Base-by-base conservation (phyloP, 2,888 invertebrate species). In the Cataglyphis altisquamis region DNA sequence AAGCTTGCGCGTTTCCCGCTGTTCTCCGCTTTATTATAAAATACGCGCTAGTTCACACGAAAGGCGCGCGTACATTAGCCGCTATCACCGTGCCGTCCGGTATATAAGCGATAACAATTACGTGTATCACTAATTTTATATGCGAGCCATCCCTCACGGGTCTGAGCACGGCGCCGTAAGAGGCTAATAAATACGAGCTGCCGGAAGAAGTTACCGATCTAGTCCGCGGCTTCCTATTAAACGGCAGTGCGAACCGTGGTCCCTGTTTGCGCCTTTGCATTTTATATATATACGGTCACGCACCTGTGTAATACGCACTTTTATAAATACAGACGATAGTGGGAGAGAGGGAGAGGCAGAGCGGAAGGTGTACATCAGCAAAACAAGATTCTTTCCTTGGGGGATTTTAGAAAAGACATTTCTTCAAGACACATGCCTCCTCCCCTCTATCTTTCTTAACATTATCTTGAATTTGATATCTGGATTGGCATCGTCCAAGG, bases 101-200 rank as follows among this genome's bases (percentile, higher is more conserved):
- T 89, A 88, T 89, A 90, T 90, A 91, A 91, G 93, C 92, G 93
- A 93, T 93, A 93, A 93, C 93, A 93, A 93, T 93, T 92, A 92
- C 90, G 88, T 84, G 88, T 91, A 91, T 92, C 91, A 90, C 88
- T 92, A 92, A 92, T 92, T 91, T 93, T 92, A 93, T 93, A 92
- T 92, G 89, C 91, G 89, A 72, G 90, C 91, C 91, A 92, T 93
- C 91, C 88, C 89, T 93, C 92, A 93, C n/a, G n/a, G n/a, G 52
- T n/a, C n/a, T 90, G 90, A 83, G 89, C 87, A 89, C 88, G 84
- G 87, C 29, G 68, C 52, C n/a, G 52, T n/a, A n/a, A 52, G 52
- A 52, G n/a, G 52, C 52, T 52, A 89, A 92, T 92, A 92, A 93
- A 92, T 92, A 92, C 90, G 87, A 75, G 75, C 80, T 87, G 82